Base-by-base conservation (phyloP, 2,113 vertebrate genomes). In the Oxygymnocypris stewartii region DNA sequence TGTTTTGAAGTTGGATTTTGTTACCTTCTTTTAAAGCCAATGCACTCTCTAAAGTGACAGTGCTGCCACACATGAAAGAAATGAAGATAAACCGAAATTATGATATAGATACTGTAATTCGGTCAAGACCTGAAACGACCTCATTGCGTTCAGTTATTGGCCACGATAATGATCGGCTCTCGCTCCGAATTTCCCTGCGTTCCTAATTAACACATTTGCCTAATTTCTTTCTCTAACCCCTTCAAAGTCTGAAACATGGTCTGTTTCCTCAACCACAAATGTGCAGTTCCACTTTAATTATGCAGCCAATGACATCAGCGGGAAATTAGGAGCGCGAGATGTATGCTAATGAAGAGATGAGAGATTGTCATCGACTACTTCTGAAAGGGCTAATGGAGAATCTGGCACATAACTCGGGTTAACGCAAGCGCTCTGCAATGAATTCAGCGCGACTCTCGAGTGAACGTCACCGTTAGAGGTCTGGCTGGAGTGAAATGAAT, bases 311-410 rank as follows among this genome's bases (percentile, higher is more conserved):
- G 80, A 35, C 80, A 31, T 69, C 61, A 69, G 59, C 8, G 14
- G 47, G 44, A 78, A 78, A 69, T 67, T 51, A 49, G 44, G 44
- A 49, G 44, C 35, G 25, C 5, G 35, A 9, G 35, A 61, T 25
- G 23, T 81, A 81, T 81, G 79, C 57, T 81, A 69, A 82, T 69
- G 20, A 31, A 69, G 44, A 51, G 63, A 69, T 67, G 80, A 69
- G 80, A 51, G 80, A 69, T 82, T 71, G 63, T 69, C 80, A 71
- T 82, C n/a, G 63, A 51, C 80, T 82, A 11, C 79, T 49, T 67
- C 59, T 49, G n/a, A 82, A 82, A 51, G 79, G 44, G 25, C 80
- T 82, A 82, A 82, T 82, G 80, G 80, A 82, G 44, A 69, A 51
- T 82, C 69, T 82, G 80, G 80, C 80, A 49, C 63, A 4, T 51